Evolutionary conservation across 2,797 vertebrate genomes (phyloP).

Genomic region (Sylvilagus floridanus): DNA sequence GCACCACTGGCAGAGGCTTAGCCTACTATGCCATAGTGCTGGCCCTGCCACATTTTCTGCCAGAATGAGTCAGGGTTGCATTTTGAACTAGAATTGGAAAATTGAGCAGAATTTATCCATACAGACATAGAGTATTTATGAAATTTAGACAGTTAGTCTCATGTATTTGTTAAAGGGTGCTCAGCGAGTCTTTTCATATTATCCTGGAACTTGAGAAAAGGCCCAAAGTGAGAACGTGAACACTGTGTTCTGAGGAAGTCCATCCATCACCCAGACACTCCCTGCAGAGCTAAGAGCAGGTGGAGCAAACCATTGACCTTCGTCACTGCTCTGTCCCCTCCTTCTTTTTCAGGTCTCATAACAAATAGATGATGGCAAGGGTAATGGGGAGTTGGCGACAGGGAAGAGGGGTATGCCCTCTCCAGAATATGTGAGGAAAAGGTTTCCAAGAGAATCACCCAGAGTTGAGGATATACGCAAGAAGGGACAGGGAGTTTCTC

Average conservation of each 20-base stretch:
- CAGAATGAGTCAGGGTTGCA: background rate
- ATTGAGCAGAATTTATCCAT: slow-evolving; percentile 15
- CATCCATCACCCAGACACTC: background rate
- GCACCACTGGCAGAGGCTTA: too few species aligned
- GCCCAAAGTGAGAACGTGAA: background rate
- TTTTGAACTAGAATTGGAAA: slow-evolving; percentile 49
- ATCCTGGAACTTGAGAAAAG: background rate
- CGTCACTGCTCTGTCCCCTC: background rate
- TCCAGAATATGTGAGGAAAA: background rate
- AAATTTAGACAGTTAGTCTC: background rate
- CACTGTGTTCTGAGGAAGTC: background rate
- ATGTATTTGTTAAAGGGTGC: background rate
- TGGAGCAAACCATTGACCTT: background rate
- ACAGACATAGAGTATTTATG: background rate
- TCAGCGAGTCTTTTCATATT: background rate
- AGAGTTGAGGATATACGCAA: background rate
- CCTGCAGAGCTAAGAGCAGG: background rate
- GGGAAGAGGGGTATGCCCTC: background rate
- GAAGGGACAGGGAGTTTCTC: background rate
- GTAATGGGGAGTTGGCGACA: background rate
- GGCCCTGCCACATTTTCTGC: background rate
- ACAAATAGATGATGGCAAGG: background rate
- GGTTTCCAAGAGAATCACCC: background rate
- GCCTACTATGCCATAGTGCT: too few species aligned
- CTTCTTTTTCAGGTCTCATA: background rate